Conservation (phyloP, 2,797 vertebrate genomes). For the Heteromormyrus szaboi region DNA sequence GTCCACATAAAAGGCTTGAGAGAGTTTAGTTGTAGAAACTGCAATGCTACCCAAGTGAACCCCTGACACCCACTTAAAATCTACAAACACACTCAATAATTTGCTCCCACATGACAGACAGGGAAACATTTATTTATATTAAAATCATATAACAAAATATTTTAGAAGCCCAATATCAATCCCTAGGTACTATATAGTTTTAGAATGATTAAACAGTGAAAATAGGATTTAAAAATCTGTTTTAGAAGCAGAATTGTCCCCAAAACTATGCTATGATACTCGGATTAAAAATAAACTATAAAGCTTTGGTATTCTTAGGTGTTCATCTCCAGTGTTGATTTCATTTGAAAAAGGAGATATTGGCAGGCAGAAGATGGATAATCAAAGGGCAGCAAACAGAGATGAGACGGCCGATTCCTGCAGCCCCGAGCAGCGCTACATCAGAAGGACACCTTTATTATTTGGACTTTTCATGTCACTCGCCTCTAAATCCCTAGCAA, state of each 20-base stretch:
- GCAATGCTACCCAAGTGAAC: background rate
- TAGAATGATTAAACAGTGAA: background rate
- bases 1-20: conserved; percentile 11
- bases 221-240: background rate
- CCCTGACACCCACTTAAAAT: background rate
- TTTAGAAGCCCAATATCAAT: background rate
- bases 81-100: background rate
- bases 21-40: conserved; percentile 26
- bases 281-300: background rate
- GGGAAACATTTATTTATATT: background rate
- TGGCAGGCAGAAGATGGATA: conserved; percentile 44
- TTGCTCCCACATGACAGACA: background rate
- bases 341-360: conserved; percentile 5
- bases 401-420: conserved; percentile 51
- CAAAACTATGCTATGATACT: background rate
- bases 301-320: background rate
- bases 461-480: conserved; percentile 69
- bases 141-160: background rate
- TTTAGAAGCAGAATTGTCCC: background rate
- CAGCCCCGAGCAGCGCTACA: conserved; percentile 55
- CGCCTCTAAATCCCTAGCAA: conserved; percentile 73
- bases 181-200: background rate
- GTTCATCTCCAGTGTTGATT: background rate
- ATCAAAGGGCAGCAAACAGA: conserved; percentile 43
- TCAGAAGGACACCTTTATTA: conserved; percentile 75